Base-by-base conservation (phyloP, 1,140 invertebrate species). In the Leptestheria dahalacensis region DNA sequence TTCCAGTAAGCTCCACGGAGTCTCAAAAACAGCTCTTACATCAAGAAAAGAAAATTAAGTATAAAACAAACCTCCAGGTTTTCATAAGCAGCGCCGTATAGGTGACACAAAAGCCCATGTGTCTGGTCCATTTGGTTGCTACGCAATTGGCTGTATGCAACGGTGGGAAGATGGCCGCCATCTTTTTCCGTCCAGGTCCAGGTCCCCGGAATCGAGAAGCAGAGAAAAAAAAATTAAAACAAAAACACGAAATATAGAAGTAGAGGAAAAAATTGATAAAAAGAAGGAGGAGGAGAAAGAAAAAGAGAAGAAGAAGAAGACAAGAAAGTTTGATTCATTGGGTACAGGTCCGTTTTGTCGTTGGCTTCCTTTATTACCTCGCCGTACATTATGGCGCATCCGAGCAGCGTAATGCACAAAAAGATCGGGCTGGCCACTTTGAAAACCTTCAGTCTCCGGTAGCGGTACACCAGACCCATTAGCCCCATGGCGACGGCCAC, bases 21-120 rank as follows among this genome's bases (percentile, higher is more conserved):
- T n/a, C n/a, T n/a, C n/a, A n/a, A n/a, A n/a, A n/a, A n/a, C n/a
- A n/a, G n/a, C n/a, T n/a, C n/a, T n/a, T n/a, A n/a, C n/a, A n/a
- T n/a, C n/a, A n/a, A n/a, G n/a, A n/a, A n/a, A n/a, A 20, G 53
- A 60, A 26, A 15, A 21, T 59, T 26, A 1, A 28, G 6, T 56
- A 46, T 23, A 24, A 47, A 58, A 61, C 61, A 72, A 73, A 87
- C 88, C 88, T 80, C 88, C 89, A 93, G 3, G 90, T 91, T 74
- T 94, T 94, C 81, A 94, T 87, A 2, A 93, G 76, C 26, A 94
- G 72, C 1, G 90, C 88, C 10, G 88, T 91, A 69, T 92, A 93
- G 10, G 89, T 91, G 28, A 93, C 80, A 66, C 86, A 89, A 68
- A 94, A 94, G 6, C 91, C 91, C 69, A 93, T 79, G 70, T 93